These are phyloP conservation scores for Pseudomugil tenellus DNA, from an alignment of 2,797 vertebrate genomes.

Conservation along the genomic window DNA sequence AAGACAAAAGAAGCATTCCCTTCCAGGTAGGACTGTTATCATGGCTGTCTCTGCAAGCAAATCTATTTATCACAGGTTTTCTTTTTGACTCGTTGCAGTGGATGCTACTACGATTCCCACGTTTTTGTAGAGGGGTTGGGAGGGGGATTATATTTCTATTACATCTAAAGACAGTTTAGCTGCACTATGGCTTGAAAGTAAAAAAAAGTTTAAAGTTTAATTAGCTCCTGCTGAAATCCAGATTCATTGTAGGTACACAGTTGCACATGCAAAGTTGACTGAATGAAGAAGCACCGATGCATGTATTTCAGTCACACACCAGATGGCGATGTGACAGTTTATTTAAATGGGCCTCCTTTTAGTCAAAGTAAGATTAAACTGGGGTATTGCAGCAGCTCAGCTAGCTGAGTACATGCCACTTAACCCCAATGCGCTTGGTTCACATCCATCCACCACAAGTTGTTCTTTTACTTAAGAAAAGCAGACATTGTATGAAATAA, in stretches of 20 bases:
- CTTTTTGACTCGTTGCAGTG: neutral
- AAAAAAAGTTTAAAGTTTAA: neutral
- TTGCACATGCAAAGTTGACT: constrained; percentile 7
- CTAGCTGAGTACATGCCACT: constrained; percentile 39
- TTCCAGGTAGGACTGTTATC: constrained; percentile 76
- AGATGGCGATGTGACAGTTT: constrained; percentile 68
- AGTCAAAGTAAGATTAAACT: constrained; percentile 40
- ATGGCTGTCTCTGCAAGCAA: constrained; percentile 8
- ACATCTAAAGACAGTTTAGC: neutral
- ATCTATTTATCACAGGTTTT: neutral
- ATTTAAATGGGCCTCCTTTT: constrained; percentile 40
- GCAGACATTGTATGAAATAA: neutral
- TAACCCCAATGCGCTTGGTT: constrained; percentile 56
- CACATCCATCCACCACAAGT: constrained; percentile 45
- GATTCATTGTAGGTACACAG: constrained; percentile 7
- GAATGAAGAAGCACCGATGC: constrained; percentile 19
- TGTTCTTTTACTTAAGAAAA: no score
- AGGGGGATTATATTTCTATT: neutral
- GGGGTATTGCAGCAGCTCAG: constrained; percentile 29
- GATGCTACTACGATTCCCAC: neutral
- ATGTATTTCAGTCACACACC: constrained; percentile 58
- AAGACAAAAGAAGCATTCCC: constrained; percentile 51
- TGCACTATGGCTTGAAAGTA: neutral
- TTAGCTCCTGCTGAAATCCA: neutral
- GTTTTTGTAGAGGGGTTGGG: neutral